Evolutionary conservation across 1,140 invertebrate genomes (phyloP).

Genomic region (Aporrectodea caliginosa): DNA sequence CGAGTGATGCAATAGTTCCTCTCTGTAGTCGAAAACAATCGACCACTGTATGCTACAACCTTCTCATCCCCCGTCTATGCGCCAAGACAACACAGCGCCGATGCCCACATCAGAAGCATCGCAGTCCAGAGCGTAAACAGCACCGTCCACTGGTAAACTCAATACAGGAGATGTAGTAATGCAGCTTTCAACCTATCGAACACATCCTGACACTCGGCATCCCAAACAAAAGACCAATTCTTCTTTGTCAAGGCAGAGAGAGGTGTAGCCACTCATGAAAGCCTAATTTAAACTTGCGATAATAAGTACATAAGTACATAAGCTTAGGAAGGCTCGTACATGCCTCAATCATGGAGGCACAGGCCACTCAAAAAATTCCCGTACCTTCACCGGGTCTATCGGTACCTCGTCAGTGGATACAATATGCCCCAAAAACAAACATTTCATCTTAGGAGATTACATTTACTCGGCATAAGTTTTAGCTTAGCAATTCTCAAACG

Average conservation of each 20-base stretch:
- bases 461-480: constrained; percentile 56
- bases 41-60: constrained; percentile 38
- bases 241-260: constrained; percentile 35
- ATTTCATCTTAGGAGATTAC: constrained; percentile 36
- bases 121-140: constrained; percentile 37
- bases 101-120: constrained; percentile 38
- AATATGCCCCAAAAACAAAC: constrained; percentile 51
- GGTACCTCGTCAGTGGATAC: constrained; percentile 28
- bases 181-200: constrained; percentile 34
- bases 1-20: constrained; percentile 40
- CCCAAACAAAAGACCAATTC: constrained; percentile 34
- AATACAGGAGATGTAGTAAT: constrained; percentile 34
- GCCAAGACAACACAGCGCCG: constrained; percentile 42
- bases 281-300: constrained; percentile 30
- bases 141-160: constrained; percentile 31
- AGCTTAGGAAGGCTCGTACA: constrained; percentile 30
- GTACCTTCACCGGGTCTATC: constrained; percentile 23
- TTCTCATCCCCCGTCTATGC: constrained; percentile 34
- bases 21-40: constrained; percentile 34
- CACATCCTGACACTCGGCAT: too few relatives aligned
- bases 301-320: constrained; percentile 32
- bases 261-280: constrained; percentile 24
- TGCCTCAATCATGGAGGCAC: constrained; percentile 22
- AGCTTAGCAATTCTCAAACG: constrained; percentile 48
- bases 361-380: constrained; percentile 13